Evolutionary conservation across 2,113 vertebrate genomes (phyloP), one percentile per base, ranked within the genome.

Genomic region (Peromyscus maniculatus): DNA sequence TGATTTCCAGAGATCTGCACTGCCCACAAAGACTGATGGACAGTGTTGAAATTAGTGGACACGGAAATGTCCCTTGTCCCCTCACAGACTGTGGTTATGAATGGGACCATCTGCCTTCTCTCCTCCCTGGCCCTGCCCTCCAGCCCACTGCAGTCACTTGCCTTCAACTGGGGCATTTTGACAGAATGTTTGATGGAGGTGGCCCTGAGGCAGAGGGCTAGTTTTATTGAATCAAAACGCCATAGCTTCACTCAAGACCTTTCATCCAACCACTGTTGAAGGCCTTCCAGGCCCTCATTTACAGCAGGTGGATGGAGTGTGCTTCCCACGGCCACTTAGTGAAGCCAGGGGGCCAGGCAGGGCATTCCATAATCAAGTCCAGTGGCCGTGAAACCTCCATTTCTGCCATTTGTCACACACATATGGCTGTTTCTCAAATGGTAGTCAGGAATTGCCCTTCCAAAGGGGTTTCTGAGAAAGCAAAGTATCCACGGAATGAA

Each of bases 131-230:
- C 94, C 93, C 96, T 96, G 78, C 83, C 93, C 94, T 87, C 39
- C 77, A 49, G 93, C 84, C 91, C 91, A 74, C 82, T 12, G n/a
- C 78, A 62, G 69, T 75, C 75, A 88, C 97, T 96, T 95, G 96
- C 97, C 97, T 97, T 95, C 69, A 95, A 88, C 91, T 1, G 4
- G 36, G 92, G 59, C 93, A 59, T 77, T 86, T 74, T 96, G 97
- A 98, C 97, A 98, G 89, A 64, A 26, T 94, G 83, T 94, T 97
- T 96, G 96, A 97, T 97, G 75, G 93, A 96, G 80, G 75, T 69
- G 92, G 93, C 97, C 97, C 95, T 97, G 97, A 97, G 91, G 96
- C 96, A 92, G 74, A 96, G 90, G 71, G 39, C 95, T 93, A 28
- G 83, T 93, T 94, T 97, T 91, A 95, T 62, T 95, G 94, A 97